Evolutionary conservation across 2,888 invertebrate genomes (phyloP), one percentile per base, ranked within the genome.

Genomic region (Aphodius sticticus): DNA sequence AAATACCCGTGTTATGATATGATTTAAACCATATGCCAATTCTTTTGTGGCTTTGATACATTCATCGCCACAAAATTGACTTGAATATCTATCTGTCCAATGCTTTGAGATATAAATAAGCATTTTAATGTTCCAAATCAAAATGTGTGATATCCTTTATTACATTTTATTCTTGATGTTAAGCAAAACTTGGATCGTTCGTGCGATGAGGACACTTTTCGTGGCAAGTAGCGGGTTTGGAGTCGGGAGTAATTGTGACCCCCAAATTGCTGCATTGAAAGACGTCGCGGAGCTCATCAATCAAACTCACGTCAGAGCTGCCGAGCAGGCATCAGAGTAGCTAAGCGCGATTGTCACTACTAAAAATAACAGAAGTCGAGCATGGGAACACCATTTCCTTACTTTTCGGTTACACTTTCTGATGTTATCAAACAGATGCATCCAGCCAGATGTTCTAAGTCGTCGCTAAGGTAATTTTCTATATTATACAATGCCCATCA

Each of bases 261-360:
- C 76, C 77, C 72, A 77, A 79, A 79, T 79, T 79, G 77, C 79
- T 72, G 77, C 77, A 79, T 77, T 75, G 76, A 77, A 79, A 79
- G 79, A 79, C 77, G 79, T 79, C 79, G 79, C 77, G 69, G 71
- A 77, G 77, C 77, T 79, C 79, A 79, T 79, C 79, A 79, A 79
- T 79, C 79, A 79, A 79, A 77, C 77, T 79, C 79, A 79, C 79
- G 79, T 79, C 79, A 77, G 77, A 77, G 74, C 77, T 38, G 74
- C 36, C 74, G 74, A 53, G 53, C 37, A 36, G 74, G 74, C 74
- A 74, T 74, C 36, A 74, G 74, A 74, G 53, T 7, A 53, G 53
- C 74, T 37, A 74, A 77, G 79, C 79, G 77, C 79, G 77, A 79
- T 79, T 79, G 79, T 79, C 76, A 79, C 77, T 76, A 79, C 77